Percentiles rank a stretch among this genome's conserved stretches.
Evolutionary conservation across 2,888 invertebrate genomes (phyloP).

Genomic region (Mylabris sibirica): DNA sequence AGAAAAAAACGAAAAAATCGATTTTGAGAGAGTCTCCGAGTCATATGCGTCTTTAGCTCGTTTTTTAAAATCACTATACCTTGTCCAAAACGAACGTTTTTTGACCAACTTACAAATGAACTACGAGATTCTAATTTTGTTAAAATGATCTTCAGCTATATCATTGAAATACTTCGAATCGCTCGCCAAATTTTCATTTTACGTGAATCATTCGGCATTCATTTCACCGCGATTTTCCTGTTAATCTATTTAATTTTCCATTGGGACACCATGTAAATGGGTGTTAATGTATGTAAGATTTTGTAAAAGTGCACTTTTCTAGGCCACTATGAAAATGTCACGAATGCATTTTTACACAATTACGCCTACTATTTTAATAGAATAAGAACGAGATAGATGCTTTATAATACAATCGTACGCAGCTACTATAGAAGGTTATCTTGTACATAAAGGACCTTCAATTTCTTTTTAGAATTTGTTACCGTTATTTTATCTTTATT

Average conservation of each 20-base stretch:
- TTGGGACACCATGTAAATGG: background rate
- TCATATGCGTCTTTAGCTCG: too few species aligned
- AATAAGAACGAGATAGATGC: background rate
- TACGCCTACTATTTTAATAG: slow-evolving; percentile 36
- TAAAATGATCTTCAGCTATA: too few species aligned
- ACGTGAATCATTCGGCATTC: too few species aligned
- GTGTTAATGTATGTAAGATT: slow-evolving; percentile 21
- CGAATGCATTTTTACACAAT: slow-evolving; percentile 44
- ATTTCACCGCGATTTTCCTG: too few species aligned
- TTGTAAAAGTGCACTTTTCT: slow-evolving; percentile 49
- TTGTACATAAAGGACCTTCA: slow-evolving; percentile 30
- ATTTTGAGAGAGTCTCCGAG: too few species aligned
- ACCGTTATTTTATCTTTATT: slow-evolving; percentile 35
- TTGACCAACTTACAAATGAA: too few species aligned
- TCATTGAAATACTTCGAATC: too few species aligned
- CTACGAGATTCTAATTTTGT: too few species aligned
- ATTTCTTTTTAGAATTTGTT: slow-evolving; percentile 37
- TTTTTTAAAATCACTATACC: too few species aligned
- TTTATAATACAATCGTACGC: background rate
- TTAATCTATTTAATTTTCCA: background rate
- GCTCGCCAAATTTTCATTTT: too few species aligned
- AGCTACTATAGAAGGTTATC: slow-evolving; percentile 34
- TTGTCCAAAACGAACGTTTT: too few species aligned
- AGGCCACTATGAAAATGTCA: slow-evolving; percentile 45
- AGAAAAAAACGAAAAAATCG: too few species aligned